A percentile compares a stretch with the other conserved stretches of the same genome.
Evolutionary conservation across 1,140 invertebrate species (phyloP).

Genomic region (Hesperophylax magnus): DNA sequence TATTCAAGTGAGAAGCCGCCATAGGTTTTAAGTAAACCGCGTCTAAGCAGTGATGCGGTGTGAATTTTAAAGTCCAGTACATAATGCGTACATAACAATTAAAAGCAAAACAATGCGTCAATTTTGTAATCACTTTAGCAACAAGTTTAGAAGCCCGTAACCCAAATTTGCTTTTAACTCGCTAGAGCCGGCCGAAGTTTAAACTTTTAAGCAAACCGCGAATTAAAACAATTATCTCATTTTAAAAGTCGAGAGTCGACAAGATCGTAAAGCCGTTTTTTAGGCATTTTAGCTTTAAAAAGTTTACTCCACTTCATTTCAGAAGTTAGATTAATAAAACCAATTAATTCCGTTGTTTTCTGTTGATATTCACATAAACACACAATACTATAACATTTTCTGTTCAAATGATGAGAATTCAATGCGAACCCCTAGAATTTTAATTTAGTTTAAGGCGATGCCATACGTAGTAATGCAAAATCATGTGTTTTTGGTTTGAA

Average conservation of each 20-base stretch:
- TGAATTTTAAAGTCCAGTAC: slow-evolving; percentile 35
- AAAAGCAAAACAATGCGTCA: slow-evolving; percentile 52
- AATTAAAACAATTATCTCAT: not conserved
- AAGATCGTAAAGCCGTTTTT: not conserved
- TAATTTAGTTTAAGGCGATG: too few relatives aligned
- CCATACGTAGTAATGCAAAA: too few relatives aligned
- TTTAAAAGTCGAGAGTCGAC: too few relatives aligned
- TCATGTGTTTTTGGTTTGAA: too few relatives aligned
- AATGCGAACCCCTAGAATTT: too few relatives aligned
- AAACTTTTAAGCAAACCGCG: not conserved
- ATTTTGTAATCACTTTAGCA: slow-evolving; percentile 46
- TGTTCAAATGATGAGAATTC: too few relatives aligned
- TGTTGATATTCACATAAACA: too few relatives aligned
- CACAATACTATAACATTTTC: too few relatives aligned
- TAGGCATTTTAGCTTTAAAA: too few relatives aligned
- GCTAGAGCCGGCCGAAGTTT: not conserved
- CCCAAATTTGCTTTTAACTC: slow-evolving; percentile 15
- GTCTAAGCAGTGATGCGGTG: slow-evolving; percentile 26
- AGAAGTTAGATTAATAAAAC: too few relatives aligned
- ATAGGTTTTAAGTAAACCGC: slow-evolving; percentile 16
- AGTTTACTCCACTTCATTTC: too few relatives aligned
- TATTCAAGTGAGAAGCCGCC: slow-evolving; percentile 11
- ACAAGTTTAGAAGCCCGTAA: slow-evolving; percentile 24
- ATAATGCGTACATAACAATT: slow-evolving; percentile 51
- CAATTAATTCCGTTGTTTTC: too few relatives aligned